Conservation (phyloP, 2,113 vertebrate species). For the Serranochromis macrocephalus region DNA sequence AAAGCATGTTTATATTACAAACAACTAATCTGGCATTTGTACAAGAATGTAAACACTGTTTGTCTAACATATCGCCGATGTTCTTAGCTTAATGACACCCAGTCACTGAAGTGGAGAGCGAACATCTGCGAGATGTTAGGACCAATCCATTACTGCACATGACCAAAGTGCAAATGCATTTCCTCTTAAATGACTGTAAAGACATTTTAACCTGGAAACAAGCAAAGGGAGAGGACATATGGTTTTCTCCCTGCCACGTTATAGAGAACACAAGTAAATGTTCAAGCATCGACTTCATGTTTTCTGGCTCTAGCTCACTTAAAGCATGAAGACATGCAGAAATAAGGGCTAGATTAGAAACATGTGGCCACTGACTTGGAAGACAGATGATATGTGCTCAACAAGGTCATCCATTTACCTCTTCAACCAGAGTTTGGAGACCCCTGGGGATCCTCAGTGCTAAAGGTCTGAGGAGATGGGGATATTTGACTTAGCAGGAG, state of each 20-base stretch:
- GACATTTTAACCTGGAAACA: neutral
- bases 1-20: neutral
- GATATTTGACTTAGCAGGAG: neutral
- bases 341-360: conserved; percentile 54
- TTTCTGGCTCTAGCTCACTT: conserved; percentile 14
- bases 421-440: neutral
- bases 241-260: conserved; percentile 25
- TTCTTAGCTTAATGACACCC: neutral
- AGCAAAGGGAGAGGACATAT: neutral
- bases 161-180: neutral
- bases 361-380: conserved; percentile 52
- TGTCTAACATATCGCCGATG: neutral
- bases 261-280: conserved; percentile 19
- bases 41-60: neutral
- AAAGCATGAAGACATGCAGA: conserved; percentile 52
- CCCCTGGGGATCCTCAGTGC: neutral
- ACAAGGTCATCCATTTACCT: conserved; percentile 32
- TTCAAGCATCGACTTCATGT: conserved; percentile 1
- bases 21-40: neutral
- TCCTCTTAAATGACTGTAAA: neutral
- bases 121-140: neutral
- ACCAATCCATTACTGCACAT: neutral
- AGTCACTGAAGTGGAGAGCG: neutral
- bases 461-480: neutral
- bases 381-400: conserved; percentile 39